Base-by-base conservation (phyloP, 2,888 invertebrate species). In the Vanessa cardui region DNA sequence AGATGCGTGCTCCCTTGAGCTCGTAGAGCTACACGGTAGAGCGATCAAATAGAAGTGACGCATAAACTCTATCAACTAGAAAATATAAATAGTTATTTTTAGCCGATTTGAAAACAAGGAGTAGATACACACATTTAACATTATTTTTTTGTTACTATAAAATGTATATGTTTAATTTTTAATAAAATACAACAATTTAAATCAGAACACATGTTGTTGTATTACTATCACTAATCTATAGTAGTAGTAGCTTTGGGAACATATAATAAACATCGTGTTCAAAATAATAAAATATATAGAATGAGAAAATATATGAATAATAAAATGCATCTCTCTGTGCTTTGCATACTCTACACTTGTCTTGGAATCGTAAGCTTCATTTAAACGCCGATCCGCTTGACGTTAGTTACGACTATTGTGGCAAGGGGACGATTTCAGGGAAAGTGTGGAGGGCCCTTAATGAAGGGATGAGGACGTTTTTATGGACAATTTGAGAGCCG, bases 341-440 rank as follows among this genome's bases (percentile, higher is more conserved):
- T 21, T 20, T 26, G 18, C 18, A 21, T 68, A 20, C 59, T 69
- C 72, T 72, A 56, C 62, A 9, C 21, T 59, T 63, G 64, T 62
- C 70, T 71, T 66, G 64, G 71, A 74, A 63, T 71, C 71, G 70
- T 72, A 70, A 70, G 73, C 74, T 76, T 71, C 66, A 73, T 73
- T 76, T 72, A 73, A 75, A 75, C 73, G 63, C 31, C 72, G 76
- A 79, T 78, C 83, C 80, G 82, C 81, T 85, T 80, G 82, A 78
- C 83, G 86, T 86, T 86, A 86, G 84, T 84, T 84, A 85, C 83
- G 83, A 81, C 74, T 76, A 80, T 78, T 78, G 78, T 76, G 70
- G 75, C 72, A 64, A 73, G 76, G 75, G 73, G 71, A 73, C 69
- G 66, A 69, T 72, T 72, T 66, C 64, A 68, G 83, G 82, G 79